Percentiles rank a stretch among this genome's conserved stretches.
Conservation (phyloP, 2,888 invertebrate genomes). For the Pyrrhosoma nymphula region DNA sequence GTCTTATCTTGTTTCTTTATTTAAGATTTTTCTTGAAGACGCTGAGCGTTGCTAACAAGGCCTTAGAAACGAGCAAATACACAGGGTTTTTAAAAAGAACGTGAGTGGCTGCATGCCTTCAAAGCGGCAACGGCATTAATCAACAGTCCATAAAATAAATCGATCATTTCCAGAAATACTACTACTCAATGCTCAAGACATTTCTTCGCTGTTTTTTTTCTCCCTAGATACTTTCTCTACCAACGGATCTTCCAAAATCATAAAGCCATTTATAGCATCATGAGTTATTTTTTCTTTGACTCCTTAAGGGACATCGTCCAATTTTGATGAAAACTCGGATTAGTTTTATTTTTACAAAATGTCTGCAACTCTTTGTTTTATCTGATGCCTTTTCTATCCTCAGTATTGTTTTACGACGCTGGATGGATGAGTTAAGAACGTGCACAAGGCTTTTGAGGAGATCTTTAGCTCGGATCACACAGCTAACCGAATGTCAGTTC, state of each 20-base stretch:
- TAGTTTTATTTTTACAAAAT: not conserved
- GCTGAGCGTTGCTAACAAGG: not conserved
- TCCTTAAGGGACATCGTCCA: not conserved
- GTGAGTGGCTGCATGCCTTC: not conserved
- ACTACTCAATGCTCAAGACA: not conserved
- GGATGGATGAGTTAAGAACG: not conserved
- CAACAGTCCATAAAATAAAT: not conserved
- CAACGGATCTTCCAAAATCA: not conserved
- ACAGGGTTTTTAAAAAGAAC: not conserved
- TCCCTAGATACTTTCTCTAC: not conserved
- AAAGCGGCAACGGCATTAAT: not conserved
- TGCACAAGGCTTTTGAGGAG: not conserved
- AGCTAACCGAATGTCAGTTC: no score
- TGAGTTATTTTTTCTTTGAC: not conserved
- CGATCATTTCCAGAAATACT: constrained; percentile 34
- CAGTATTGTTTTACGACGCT: not conserved
- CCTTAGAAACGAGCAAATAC: not conserved
- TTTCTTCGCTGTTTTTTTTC: not conserved
- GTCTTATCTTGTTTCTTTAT: not conserved
- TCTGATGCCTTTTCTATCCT: not conserved
- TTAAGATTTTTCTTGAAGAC: not conserved
- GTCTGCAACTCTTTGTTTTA: not conserved
- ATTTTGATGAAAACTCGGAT: not conserved
- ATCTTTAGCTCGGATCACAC: no score
- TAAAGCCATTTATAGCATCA: constrained; percentile 3